Conservation (phyloP, 1,140 invertebrate genomes). For the Drosophila guanche region DNA sequence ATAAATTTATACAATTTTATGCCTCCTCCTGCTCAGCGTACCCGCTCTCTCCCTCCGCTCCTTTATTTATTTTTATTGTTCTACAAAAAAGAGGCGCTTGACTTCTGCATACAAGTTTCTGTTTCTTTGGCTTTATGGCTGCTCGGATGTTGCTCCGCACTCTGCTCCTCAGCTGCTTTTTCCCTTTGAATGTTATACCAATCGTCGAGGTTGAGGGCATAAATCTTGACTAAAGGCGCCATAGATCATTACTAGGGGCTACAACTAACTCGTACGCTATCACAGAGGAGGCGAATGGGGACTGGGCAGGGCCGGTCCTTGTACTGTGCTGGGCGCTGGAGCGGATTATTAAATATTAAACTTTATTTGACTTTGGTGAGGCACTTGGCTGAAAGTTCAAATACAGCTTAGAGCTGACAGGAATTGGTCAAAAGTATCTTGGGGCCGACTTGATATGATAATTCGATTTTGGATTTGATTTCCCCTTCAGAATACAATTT, state of each 20-base stretch:
- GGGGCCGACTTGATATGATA: background rate
- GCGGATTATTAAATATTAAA: conserved; percentile 75
- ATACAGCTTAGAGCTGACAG: background rate
- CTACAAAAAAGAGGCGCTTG: conserved; percentile 51
- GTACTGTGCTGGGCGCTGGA: conserved; percentile 23
- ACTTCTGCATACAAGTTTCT: conserved; percentile 51
- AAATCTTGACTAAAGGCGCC: conserved; percentile 73
- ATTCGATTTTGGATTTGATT: conserved; percentile 3
- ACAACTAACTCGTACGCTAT: conserved; percentile 49
- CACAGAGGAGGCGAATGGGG: background rate
- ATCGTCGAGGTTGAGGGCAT: conserved; percentile 57
- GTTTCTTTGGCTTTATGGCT: conserved; percentile 67
- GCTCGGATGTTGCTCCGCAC: conserved; percentile 31
- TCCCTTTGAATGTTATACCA: conserved; percentile 61
- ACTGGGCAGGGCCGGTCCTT: conserved; percentile 10
- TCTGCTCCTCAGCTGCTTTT: conserved; percentile 5
- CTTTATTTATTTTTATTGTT: conserved; percentile 77
- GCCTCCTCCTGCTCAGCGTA: conserved; percentile 27
- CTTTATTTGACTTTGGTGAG: conserved; percentile 33
- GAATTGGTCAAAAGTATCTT: conserved; percentile 8
- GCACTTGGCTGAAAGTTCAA: conserved; percentile 21
- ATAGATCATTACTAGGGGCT: conserved; percentile 68
- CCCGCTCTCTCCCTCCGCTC: conserved; percentile 6
- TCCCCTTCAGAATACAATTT: conserved; percentile 18
- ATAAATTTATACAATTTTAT: conserved; percentile 77